phyloP scores from a whole-genome alignment of 2,888 invertebrate genomes.

The Podotricha telesiphe region DNA sequence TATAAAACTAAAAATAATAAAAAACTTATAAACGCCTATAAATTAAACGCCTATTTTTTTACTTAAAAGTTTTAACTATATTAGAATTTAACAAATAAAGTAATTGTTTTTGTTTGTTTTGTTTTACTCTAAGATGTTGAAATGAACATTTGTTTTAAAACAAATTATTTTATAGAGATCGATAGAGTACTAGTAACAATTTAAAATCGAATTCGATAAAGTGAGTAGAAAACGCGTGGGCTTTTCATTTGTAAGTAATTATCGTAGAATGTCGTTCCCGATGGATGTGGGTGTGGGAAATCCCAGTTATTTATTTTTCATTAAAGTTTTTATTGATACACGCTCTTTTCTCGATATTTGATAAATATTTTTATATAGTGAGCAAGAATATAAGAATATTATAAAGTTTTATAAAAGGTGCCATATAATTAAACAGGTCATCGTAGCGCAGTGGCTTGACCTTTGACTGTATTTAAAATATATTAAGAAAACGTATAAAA shows the following conservation, averaged over 20 bases:
- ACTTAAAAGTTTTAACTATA: no score
- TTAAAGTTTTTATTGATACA: conserved; percentile 22
- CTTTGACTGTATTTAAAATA: no score
- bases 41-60: neutral
- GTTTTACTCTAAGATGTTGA: neutral
- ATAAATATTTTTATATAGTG: neutral
- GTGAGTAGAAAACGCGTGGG: conserved; percentile 37
- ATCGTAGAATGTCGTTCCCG: conserved; percentile 30
- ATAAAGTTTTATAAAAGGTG: no score
- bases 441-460: no score
- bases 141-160: neutral
- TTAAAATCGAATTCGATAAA: conserved; percentile 36
- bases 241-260: conserved; percentile 40
- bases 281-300: conserved; percentile 39
- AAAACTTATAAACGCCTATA: neutral
- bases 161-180: conserved; percentile 37
- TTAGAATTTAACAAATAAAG: no score
- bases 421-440: no score
- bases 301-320: conserved; percentile 24
- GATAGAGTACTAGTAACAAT: conserved; percentile 39
- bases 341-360: neutral
- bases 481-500: no score
- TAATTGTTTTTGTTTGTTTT: no score
- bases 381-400: no score
- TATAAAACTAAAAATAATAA: neutral